Evolutionary conservation across 2,113 vertebrate species (phyloP), one percentile per base, ranked within the genome.

Genomic region (Pogona vitticeps): DNA sequence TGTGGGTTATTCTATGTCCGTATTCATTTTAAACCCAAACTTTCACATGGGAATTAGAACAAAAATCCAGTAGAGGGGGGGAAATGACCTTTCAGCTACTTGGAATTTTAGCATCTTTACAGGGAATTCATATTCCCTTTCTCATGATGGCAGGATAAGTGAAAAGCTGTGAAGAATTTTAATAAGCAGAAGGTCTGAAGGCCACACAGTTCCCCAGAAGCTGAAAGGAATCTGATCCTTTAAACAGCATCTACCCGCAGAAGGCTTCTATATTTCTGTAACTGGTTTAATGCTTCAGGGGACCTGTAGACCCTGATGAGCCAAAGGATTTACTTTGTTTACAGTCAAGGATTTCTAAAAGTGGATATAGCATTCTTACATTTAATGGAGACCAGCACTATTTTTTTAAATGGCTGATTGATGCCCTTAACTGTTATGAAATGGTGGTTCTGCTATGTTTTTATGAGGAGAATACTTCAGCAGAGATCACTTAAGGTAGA

Each of bases 111-210:
- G 42, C 63, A 42, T 61, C 13, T 72, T 81, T 87, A 0, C 4
- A 79, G 59, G 52, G 85, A 87, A 42, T 89, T 72, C 46, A 0
- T 42, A 5, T 23, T 59, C 61, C 71, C 15, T 59, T 14, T 86
- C 28, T 59, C 67, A 1, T 20, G 0, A 6, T 52, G 61, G 86
- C n/a, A 78, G 26, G 40, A 88, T 78, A 88, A 84, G 90, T 76
- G 79, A 88, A 85, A 81, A 81, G 77, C 36, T 56, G n/a, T 63
- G 36, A 85, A 67, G 85, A 82, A 82, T 85, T 46, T 2, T 46
- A 79, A 84, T 76, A 65, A 85, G 87, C 70, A 84, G 59, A 76
- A 86, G 73, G 9, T 80, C 0, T 46, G 17, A 72, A 10, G 33
- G 88, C 82, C 31, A 56, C 4, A 23, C 72, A 82, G 56, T 78